Evolutionary conservation across 2,797 vertebrate species (phyloP).

Genomic region (Falco berigora): DNA sequence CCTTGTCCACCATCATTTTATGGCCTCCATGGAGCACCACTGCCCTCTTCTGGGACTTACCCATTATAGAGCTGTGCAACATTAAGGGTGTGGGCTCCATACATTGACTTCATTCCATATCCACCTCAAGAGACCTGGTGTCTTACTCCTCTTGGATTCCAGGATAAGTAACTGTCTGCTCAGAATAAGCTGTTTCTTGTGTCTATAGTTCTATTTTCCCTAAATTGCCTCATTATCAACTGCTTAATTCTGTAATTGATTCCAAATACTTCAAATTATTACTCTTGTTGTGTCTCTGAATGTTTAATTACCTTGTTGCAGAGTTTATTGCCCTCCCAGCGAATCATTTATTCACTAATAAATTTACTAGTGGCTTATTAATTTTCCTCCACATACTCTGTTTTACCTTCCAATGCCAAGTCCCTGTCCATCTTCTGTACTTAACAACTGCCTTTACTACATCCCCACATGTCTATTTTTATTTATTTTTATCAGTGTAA

Average conservation of each 20-base stretch:
- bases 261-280: neutral
- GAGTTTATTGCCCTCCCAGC: neutral
- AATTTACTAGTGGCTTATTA: neutral
- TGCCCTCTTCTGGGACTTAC: slow-evolving; percentile 43
- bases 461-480: neutral
- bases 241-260: neutral
- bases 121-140: neutral
- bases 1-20: neutral
- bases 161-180: neutral
- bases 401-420: neutral
- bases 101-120: neutral
- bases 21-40: neutral
- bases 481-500: neutral
- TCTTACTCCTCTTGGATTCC: neutral
- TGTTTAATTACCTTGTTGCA: neutral
- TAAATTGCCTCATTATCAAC: neutral
- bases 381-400: neutral
- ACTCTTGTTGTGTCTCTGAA: neutral
- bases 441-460: neutral
- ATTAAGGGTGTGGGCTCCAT: neutral
- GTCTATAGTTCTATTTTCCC: neutral
- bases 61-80: neutral
- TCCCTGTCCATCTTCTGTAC: neutral
- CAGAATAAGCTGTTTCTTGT: neutral
- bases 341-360: neutral